Base-by-base conservation (phyloP, 2,113 vertebrate species). In the Urocitellus parryii region DNA sequence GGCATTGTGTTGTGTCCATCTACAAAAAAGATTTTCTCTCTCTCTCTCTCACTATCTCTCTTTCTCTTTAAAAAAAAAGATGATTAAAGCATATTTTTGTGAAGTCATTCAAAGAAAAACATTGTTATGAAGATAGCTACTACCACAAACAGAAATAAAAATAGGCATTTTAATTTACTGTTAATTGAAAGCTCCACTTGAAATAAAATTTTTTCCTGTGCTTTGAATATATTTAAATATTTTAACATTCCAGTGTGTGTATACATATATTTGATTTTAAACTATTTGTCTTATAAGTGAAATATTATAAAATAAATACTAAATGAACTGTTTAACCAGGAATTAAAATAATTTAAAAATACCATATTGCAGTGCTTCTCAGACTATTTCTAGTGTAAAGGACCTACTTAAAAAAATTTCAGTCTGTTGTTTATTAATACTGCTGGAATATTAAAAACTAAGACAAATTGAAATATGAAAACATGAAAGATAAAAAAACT, bases 321-420 rank as follows among this genome's bases (percentile, higher is more conserved):
- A 73, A 87, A 67, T 92, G 34, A 34, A 73, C 24, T 79, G 22
- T 79, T 72, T 90, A 92, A 90, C 18, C 34, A 92, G 81, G 34
- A 92, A 88, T 89, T 92, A 70, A 56, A 87, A 67, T 16, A 90
- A 90, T 39, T 82, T 83, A 85, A 93, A 91, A 96, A 77, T 95
- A 73, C 6, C 1, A 8, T 42, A 79, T 67, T 77, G 9, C 39
- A 58, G 25, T 91, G 67, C 42, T 84, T 91, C 48, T 92, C 20
- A 80, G 83, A 77, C 53, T 39, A 27, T 77, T 67, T 84, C 25
- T 58, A 29, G 4, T 73, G 5, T 94, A 85, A 86, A 94, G 45
- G 37, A 82, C 45, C 11, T 88, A 22, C 3, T 92, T 85, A 20
- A 53, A 82, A 78, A 27, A 2, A 22, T 63, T 91, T 70, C 39